Base-by-base conservation (phyloP, 2,797 vertebrate genomes). In the Threskiornis aethiopicus region DNA sequence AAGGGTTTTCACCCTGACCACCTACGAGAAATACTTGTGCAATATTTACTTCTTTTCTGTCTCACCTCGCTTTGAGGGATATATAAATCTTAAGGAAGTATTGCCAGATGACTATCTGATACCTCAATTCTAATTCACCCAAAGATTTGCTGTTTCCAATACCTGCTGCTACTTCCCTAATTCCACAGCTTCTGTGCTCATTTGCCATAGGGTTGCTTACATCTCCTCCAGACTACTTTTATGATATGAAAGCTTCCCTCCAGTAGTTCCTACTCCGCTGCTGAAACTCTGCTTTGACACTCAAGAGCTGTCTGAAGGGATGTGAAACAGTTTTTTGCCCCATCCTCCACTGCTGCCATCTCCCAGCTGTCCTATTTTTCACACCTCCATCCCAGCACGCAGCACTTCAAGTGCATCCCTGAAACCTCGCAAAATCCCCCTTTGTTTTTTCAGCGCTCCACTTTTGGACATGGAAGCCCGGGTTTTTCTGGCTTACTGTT, bases 401-500 rank as follows among this genome's bases (percentile, higher is more conserved):
- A 55, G 17, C 13, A 51, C 19, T 70, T 58, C 44, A 77, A 12
- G 14, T 28, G 2, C 24, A 52, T 28, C 24, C 12, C 61, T n/a
- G 37, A 85, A 72, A 57, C 8, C 7, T n/a, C 10, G 5, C 20
- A 91, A 84, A 89, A 67, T 25, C 26, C 51, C 49, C 16, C 7
- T 13, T 24, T 24, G 24, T 47, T 46, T 46, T 46, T 46, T 46
- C 19, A 16, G 7, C 42, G 3, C 2, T 67, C 8, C 1, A 3
- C 39, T 26, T 85, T 57, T 35, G 62, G 13, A 76, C 75, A 82
- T 9, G n/a, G 16, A 69, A 76, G 4, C 15, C 10, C 2, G 20
- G 2, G 0, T 26, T 57, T 78, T 64, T 75, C 49, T 64, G 12
- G 2, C 2, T 65, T 75, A 11, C 2, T 0, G 0, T 92, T 75